phyloP scores from a whole-genome alignment of 2,888 invertebrate genomes.

The Eumerus sabulonum region DNA sequence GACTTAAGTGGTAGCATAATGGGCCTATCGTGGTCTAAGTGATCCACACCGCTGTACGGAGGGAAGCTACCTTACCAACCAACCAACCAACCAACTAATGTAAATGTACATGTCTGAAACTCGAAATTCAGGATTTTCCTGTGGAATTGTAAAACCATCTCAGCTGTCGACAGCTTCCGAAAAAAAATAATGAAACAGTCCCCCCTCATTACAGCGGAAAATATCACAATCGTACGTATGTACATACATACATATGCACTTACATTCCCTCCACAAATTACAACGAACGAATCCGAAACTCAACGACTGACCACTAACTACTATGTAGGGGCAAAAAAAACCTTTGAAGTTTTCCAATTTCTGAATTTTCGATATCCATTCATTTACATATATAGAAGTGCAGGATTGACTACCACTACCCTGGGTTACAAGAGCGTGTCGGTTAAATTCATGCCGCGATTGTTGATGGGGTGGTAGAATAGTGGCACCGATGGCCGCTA shows the following conservation, averaged over 20 bases:
- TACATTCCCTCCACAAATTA: background rate
- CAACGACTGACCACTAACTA: constrained; percentile 23
- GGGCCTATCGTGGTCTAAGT: too few species aligned
- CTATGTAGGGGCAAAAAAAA: constrained; percentile 9
- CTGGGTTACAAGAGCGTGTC: constrained; percentile 30
- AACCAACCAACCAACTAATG: too few species aligned
- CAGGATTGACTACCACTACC: constrained; percentile 2
- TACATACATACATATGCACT: background rate
- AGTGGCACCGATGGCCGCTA: background rate
- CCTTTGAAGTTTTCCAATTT: constrained; percentile 20
- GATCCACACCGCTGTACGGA: too few species aligned
- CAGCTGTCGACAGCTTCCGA: constrained; percentile 36
- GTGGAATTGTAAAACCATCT: constrained; percentile 1
- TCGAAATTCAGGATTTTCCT: constrained; percentile 30
- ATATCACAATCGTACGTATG: background rate
- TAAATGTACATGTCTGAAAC: too few species aligned
- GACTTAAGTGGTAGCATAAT: too few species aligned
- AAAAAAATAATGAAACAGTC: too few species aligned
- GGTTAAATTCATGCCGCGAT: constrained; percentile 5
- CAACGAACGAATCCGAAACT: background rate
- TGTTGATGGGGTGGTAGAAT: background rate
- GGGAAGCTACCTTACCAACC: too few species aligned
- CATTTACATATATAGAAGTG: constrained; percentile 7
- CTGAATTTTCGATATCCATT: constrained; percentile 32
- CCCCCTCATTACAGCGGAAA: constrained; percentile 13